Evolutionary conservation across 2,113 vertebrate species (phyloP).

Genomic region (Cyanoliseus patagonus): DNA sequence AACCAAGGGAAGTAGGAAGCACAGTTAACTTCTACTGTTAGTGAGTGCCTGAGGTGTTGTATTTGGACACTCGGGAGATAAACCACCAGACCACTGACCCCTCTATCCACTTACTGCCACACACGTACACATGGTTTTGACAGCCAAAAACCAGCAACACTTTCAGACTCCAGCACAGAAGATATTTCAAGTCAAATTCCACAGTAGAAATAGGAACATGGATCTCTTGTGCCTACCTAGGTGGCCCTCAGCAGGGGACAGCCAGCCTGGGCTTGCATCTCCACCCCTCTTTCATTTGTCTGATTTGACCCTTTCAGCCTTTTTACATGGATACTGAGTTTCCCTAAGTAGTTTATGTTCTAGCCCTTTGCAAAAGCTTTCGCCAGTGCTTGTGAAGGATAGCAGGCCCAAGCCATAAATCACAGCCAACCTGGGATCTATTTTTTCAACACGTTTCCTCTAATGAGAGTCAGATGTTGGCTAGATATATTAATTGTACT

Average conservation of each 20-base stretch:
- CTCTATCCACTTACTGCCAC: neutral
- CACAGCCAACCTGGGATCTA: constrained; percentile 64
- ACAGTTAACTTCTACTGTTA: neutral
- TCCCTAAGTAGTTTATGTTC: constrained; percentile 66
- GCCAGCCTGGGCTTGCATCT: neutral
- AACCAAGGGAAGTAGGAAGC: neutral
- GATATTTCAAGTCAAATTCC: neutral
- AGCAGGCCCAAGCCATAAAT: constrained; percentile 63
- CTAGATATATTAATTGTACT: constrained; percentile 62
- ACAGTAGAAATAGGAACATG: neutral
- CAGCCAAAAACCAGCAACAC: neutral
- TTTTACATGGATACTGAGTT: constrained; percentile 50
- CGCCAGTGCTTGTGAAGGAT: constrained; percentile 45
- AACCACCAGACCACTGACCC: neutral
- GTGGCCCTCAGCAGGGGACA: constrained; percentile 33
- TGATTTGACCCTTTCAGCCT: constrained; percentile 52
- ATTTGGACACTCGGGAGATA: neutral
- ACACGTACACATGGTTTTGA: neutral
- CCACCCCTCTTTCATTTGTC: constrained; percentile 38
- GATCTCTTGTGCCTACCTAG: neutral
- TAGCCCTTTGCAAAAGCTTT: constrained; percentile 62
- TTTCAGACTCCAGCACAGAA: neutral
- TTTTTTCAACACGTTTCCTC: constrained; percentile 61
- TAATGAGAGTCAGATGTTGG: constrained; percentile 67
- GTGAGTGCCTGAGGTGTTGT: neutral